A percentile compares a stretch with the other conserved stretches of the same genome.
Conservation (phyloP, 2,797 vertebrate genomes). For the Myoxocephalus aenaeus region DNA sequence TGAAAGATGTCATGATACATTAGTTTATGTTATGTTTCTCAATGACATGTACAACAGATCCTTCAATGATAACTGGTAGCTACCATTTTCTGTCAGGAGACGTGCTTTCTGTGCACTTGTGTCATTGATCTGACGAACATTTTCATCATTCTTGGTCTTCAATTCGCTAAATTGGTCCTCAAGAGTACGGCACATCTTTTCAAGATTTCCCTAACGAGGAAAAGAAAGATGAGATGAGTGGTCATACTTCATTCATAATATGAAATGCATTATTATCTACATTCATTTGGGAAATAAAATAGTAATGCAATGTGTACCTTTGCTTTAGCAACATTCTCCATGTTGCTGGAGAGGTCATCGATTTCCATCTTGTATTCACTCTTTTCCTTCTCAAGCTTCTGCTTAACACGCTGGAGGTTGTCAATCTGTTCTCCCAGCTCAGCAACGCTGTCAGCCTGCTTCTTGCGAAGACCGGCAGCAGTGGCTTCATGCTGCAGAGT, state of each 20-base stretch:
- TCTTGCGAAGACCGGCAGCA: slow-evolving; percentile 85
- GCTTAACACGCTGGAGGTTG: slow-evolving; percentile 90
- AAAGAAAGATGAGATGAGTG: neutral
- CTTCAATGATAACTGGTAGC: neutral
- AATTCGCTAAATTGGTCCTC: slow-evolving; percentile 89
- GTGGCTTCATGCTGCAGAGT: slow-evolving; percentile 91
- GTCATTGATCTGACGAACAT: slow-evolving; percentile 85
- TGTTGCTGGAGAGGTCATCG: slow-evolving; percentile 87
- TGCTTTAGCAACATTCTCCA: slow-evolving; percentile 87
- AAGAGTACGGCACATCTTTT: slow-evolving; percentile 87
- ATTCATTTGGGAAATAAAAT: neutral
- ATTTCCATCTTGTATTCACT: slow-evolving; percentile 88
- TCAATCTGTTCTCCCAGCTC: slow-evolving; percentile 92
- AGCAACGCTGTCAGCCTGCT: slow-evolving; percentile 87
- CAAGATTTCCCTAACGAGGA: slow-evolving; percentile 85
- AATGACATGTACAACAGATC: neutral
- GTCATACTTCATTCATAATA: neutral
- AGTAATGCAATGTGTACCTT: slow-evolving; percentile 80
- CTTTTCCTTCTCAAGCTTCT: slow-evolving; percentile 83
- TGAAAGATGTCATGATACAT: neutral
- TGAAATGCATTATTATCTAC: rapidly evolving
- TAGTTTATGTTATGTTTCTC: neutral
- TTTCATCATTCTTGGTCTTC: slow-evolving; percentile 89
- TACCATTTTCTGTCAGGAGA: slow-evolving; percentile 90
- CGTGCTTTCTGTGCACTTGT: slow-evolving; percentile 86